Percentiles rank a stretch among this genome's conserved stretches.
These are phyloP conservation scores for Catocala nupta DNA, from an alignment of 2,888 invertebrate genomes.

Conservation along the genomic window DNA sequence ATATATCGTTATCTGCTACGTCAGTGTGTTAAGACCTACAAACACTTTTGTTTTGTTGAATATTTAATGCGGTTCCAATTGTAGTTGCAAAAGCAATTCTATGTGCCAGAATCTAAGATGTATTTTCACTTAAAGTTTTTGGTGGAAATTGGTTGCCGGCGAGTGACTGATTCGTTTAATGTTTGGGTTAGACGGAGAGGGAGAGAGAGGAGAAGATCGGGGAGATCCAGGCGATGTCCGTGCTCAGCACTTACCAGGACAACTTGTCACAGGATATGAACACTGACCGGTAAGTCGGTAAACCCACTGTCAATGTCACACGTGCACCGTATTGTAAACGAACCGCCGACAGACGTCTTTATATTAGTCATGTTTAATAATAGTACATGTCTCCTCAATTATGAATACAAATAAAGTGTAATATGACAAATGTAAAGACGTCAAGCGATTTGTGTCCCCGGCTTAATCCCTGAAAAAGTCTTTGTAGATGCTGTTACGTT, in stretches of 20 bases:
- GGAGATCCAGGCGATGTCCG: conserved; percentile 87
- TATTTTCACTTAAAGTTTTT: conserved; percentile 18
- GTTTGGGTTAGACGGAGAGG: conserved; percentile 80
- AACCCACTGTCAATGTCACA: conserved; percentile 13
- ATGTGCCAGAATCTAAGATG: conserved; percentile 16
- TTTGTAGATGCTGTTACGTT: too few species aligned
- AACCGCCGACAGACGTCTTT: conserved; percentile 27
- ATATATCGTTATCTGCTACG: conserved; percentile 35
- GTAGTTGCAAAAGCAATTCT: conserved; percentile 27
- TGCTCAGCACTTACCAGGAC: conserved; percentile 87
- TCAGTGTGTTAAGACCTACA: conserved; percentile 10
- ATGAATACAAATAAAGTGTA: too few species aligned
- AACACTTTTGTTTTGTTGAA: not conserved
- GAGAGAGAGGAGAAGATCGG: conserved; percentile 73
- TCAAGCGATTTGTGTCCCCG: too few species aligned
- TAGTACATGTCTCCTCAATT: conserved; percentile 11
- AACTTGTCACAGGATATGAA: conserved; percentile 88
- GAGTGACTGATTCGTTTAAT: conserved; percentile 48
- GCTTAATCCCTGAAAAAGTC: too few species aligned
- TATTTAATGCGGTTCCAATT: not conserved
- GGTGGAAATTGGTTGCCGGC: conserved; percentile 10
- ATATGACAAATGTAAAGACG: too few species aligned
- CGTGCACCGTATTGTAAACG: conserved; percentile 26
- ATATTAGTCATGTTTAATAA: conserved; percentile 36
- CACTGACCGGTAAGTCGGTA: conserved; percentile 85